Evolutionary conservation across 1,140 invertebrate genomes (phyloP), one percentile per base, ranked within the genome.

Genomic region (Drosophila cardini): DNA sequence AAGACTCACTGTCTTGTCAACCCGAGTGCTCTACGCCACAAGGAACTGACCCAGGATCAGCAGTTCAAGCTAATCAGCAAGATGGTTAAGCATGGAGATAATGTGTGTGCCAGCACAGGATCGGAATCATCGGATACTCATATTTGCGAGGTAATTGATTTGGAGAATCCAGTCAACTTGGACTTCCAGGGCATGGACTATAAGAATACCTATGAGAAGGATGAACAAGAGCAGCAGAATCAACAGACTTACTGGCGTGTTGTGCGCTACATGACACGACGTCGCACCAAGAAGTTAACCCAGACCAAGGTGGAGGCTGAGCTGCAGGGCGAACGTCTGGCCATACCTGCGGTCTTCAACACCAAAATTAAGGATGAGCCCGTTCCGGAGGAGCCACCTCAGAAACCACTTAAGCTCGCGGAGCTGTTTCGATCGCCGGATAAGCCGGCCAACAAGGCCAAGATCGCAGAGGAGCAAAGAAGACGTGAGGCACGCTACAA

Each of bases 151-250:
- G 74, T 90, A 4, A 83, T 92, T 4, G 91, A 92, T 48, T 63
- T 91, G 52, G 87, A 91, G 15, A 92, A 92, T 69, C 91, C 91
- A 0, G 48, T 92, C 26, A 62, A 70, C 1, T 34, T 92, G 30
- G 91, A 92, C 36, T 91, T 91, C n/a, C 91, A 92, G 36, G 91
- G 91, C 40, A 72, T 90, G 65, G 91, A 92, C 64, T 91, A 91
- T 48, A 83, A 80, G 55, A 80, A 89, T 18, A 90, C 81, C 0
- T 92, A 87, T 40, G 75, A 91, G 38, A 77, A 75, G 40, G 91
- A 92, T 34, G 91, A 92, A 53, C 69, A 91, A 21, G 85, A 92
- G 18, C 60, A 79, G 21, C 86, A 91, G 38, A 91, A 92, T 57
- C 63, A 87, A 2, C 38, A 72, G 30, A 76, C 74, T 15, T 92